These are phyloP conservation scores for Eleutherodactylus coqui DNA, from an alignment of 2,797 vertebrate genomes.

Conservation along the genomic window DNA sequence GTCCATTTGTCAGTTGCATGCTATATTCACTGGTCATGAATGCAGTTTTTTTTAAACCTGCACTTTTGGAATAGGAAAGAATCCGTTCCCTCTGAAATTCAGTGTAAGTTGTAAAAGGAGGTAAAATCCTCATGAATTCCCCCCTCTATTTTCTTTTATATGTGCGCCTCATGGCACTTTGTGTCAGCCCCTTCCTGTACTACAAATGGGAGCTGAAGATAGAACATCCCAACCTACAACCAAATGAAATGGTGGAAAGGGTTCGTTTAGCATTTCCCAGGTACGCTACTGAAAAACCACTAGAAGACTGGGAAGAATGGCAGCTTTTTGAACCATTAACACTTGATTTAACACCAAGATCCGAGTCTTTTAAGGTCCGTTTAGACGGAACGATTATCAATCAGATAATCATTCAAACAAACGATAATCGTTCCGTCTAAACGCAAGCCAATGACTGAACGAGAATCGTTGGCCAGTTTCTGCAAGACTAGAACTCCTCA, in stretches of 20 bases:
- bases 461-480: too few relatives aligned
- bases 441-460: too few relatives aligned
- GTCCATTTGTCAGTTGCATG: constrained; percentile 57
- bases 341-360: background rate
- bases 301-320: background rate
- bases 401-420: too few relatives aligned
- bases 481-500: too few relatives aligned
- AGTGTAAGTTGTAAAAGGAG: constrained; percentile 37
- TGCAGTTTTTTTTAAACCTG: constrained; percentile 39
- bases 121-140: constrained; percentile 1
- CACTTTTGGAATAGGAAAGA: constrained; percentile 42
- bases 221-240: background rate
- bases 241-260: background rate
- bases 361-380: background rate
- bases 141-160: constrained; percentile 28
- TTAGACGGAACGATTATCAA: too few relatives aligned
- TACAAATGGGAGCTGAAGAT: constrained; percentile 11
- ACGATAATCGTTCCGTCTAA: too few relatives aligned
- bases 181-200: constrained; percentile 33
- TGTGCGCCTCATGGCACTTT: constrained; percentile 25
- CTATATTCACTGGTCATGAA: constrained; percentile 54
- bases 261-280: background rate
- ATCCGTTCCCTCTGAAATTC: constrained; percentile 35
- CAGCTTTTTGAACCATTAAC: background rate
- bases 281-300: background rate